These are phyloP conservation scores for Drosophila bunnanda DNA, from an alignment of 2,888 invertebrate genomes.

Conservation along the genomic window DNA sequence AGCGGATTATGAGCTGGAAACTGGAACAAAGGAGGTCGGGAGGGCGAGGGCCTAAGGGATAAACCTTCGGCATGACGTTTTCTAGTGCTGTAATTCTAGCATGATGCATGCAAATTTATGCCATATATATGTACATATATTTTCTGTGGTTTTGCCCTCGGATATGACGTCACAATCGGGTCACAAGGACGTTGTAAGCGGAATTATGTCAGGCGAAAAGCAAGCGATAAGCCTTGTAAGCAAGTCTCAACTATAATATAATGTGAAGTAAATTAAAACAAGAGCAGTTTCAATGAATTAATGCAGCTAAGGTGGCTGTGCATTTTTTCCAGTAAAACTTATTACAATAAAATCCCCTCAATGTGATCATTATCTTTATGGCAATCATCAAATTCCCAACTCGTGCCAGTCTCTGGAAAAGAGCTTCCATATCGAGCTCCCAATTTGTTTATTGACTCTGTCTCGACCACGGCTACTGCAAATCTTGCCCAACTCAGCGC, in stretches of 20 bases:
- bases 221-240: constrained; percentile 31
- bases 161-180: constrained; percentile 49
- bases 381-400: constrained; percentile 7
- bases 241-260: not conserved
- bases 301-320: not conserved
- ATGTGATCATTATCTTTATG: constrained; percentile 7
- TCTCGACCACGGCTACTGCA: constrained; percentile 52
- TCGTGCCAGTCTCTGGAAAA: constrained; percentile 35
- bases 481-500: constrained; percentile 40
- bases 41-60: constrained; percentile 26
- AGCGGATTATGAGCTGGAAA: constrained; percentile 70
- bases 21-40: constrained; percentile 24
- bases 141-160: constrained; percentile 54
- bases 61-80: constrained; percentile 13
- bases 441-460: constrained; percentile 45
- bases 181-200: constrained; percentile 25
- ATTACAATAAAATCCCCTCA: not conserved
- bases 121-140: constrained; percentile 38
- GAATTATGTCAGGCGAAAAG: constrained; percentile 36
- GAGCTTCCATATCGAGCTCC: not conserved
- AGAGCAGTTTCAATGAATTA: not conserved
- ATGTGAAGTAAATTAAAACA: not conserved
- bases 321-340: not conserved
- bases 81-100: constrained; percentile 58
- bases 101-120: constrained; percentile 59